A percentile compares a stretch with the other conserved stretches of the same genome.
Conservation (phyloP, 1,140 invertebrate species). For the Copidosoma floridanum region DNA sequence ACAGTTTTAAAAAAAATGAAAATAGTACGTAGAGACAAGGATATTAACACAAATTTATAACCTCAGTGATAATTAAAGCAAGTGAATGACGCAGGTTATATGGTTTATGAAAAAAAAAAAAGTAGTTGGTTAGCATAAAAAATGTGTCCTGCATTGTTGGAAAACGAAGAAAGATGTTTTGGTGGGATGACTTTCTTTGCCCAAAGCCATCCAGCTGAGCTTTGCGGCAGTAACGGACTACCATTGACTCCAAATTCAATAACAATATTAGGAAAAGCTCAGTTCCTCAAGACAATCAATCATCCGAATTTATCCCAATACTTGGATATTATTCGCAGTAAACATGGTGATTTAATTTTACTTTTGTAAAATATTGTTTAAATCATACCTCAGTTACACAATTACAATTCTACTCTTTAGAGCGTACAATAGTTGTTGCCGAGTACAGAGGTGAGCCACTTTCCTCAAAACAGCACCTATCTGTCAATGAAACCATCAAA, state of each 20-base stretch:
- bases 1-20: too few relatives aligned
- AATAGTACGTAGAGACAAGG: too few relatives aligned
- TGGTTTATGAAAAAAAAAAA: background rate
- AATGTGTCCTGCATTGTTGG: constrained; percentile 52
- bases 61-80: too few relatives aligned
- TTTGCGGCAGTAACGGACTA: constrained; percentile 92
- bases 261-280: constrained; percentile 86
- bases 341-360: constrained; percentile 74
- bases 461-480: constrained; percentile 48
- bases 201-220: constrained; percentile 83
- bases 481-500: constrained; percentile 58
- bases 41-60: too few relatives aligned
- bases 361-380: background rate
- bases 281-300: constrained; percentile 75
- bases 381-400: too few relatives aligned
- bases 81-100: too few relatives aligned
- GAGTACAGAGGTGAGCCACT: constrained; percentile 78
- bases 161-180: constrained; percentile 60
- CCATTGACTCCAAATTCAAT: constrained; percentile 95
- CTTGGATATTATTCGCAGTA: constrained; percentile 86
- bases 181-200: constrained; percentile 90
- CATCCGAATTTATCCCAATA: constrained; percentile 85
- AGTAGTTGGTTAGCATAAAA: constrained; percentile 19
- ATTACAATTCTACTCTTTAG: constrained; percentile 59
- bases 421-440: constrained; percentile 84